Percentiles rank a stretch among this genome's conserved stretches.
Evolutionary conservation across 2,113 vertebrate genomes (phyloP).

Genomic region (Cyanoliseus patagonus): DNA sequence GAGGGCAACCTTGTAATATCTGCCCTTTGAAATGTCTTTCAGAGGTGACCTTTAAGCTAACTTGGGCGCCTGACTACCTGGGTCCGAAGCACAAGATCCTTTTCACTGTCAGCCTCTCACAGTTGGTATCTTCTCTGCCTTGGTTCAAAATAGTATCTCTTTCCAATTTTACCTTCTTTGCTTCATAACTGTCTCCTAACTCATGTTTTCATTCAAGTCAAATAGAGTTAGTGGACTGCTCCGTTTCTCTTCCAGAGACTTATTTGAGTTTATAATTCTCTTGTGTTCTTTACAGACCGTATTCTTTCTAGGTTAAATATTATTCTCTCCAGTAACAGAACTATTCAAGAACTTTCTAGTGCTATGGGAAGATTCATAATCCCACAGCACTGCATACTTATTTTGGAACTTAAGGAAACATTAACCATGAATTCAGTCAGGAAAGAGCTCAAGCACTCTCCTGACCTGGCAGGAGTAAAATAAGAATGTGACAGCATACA

Average conservation of each 20-base stretch:
- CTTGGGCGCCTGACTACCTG: conserved; percentile 45
- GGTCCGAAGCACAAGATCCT: neutral
- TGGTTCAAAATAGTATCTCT: neutral
- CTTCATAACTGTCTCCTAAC: neutral
- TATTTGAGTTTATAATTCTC: neutral
- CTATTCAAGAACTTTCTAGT: fast-evolving
- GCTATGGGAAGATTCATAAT: neutral
- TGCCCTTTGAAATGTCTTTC: conserved; percentile 58
- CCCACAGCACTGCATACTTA: neutral
- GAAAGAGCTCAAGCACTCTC: neutral
- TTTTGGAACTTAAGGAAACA: neutral
- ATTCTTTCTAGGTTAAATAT: neutral
- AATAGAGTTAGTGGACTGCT: neutral
- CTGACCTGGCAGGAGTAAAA: neutral
- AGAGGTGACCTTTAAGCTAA: conserved; percentile 62
- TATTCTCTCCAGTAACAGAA: neutral
- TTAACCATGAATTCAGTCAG: neutral
- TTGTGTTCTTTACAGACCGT: neutral
- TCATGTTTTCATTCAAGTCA: neutral
- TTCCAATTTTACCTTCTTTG: neutral
- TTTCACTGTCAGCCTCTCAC: neutral
- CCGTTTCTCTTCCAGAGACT: neutral
- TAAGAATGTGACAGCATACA: neutral
- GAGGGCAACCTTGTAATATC: conserved; percentile 32
- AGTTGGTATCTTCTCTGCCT: neutral